A percentile compares a stretch with the other conserved stretches of the same genome.
phyloP scores from a whole-genome alignment of 2,888 invertebrate genomes.

The Heterodera filipjevi region DNA sequence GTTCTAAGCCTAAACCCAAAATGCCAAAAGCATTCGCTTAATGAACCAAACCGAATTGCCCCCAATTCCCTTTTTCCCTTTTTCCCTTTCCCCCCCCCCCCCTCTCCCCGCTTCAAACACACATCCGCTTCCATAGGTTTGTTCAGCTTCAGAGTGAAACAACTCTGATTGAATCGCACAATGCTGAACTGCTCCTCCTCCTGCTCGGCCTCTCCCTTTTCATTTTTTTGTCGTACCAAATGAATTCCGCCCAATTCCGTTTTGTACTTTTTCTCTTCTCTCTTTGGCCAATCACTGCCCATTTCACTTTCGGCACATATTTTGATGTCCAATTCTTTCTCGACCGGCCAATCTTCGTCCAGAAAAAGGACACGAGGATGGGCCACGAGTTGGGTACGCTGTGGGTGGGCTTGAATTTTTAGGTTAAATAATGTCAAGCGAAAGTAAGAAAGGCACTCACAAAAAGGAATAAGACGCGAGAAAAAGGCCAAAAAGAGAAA shows the following conservation, averaged over 20 bases:
- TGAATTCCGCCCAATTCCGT: not conserved
- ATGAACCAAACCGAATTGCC: too few species aligned
- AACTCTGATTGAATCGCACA: slow-evolving; percentile 49
- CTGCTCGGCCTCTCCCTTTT: slow-evolving; percentile 41
- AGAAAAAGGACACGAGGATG: slow-evolving; percentile 56
- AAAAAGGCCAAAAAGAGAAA: not conserved
- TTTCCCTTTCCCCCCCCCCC: too few species aligned
- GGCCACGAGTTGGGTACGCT: slow-evolving; percentile 39
- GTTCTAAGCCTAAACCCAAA: too few species aligned
- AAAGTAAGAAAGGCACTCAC: not conserved
- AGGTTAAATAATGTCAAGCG: not conserved
- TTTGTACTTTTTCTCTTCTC: not conserved
- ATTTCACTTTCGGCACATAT: slow-evolving; percentile 47
- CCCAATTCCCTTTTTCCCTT: too few species aligned
- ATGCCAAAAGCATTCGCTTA: too few species aligned
- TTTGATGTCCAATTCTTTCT: slow-evolving; percentile 49
- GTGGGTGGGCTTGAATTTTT: not conserved
- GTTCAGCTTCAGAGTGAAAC: slow-evolving; percentile 50
- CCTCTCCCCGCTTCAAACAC: too few species aligned
- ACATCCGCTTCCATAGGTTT: slow-evolving; percentile 58
- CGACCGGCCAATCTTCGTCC: slow-evolving; percentile 57
- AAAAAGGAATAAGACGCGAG: not conserved
- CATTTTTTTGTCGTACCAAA: slow-evolving; percentile 6
- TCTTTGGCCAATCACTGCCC: not conserved
- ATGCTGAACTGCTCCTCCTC: slow-evolving; percentile 45